These are phyloP conservation scores for Paracentrotus lividus DNA, from an alignment of 53 echinoderm and acorn worm species.

Conservation along the genomic window DNA sequence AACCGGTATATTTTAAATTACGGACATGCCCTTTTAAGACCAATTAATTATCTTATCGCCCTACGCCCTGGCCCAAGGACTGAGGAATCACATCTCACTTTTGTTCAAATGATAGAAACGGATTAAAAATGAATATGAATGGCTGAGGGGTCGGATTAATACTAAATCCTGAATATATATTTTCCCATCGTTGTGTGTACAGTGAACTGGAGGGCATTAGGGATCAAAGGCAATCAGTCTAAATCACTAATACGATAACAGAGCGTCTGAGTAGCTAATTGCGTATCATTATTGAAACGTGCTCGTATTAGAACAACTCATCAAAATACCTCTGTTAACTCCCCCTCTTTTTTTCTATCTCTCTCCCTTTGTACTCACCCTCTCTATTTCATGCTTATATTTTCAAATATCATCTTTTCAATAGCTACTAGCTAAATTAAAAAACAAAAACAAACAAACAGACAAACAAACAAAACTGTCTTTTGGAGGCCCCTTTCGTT, in stretches of 20 bases:
- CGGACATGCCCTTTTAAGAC: slow-evolving; percentile 1
- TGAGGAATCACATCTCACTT: not conserved
- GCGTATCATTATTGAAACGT: not conserved
- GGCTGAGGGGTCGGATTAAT: slow-evolving; percentile 18
- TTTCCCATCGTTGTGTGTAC: slow-evolving; percentile 30
- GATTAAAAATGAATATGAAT: slow-evolving; percentile 41
- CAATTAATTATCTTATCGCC: slow-evolving; percentile 25
- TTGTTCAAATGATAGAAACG: slow-evolving; percentile 36
- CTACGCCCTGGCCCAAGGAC: not conserved
- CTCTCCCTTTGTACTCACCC: not conserved
- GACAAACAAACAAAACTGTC: no score
- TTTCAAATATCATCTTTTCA: no score
- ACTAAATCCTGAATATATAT: not conserved
- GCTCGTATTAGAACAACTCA: not conserved
- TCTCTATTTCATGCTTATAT: no score
- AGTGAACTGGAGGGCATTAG: slow-evolving; percentile 3
- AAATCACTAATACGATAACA: slow-evolving; percentile 1
- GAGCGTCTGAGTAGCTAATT: not conserved
- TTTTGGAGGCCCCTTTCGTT: no score
- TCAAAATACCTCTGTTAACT: not conserved
- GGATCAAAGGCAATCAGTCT: not conserved
- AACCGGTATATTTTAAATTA: not conserved
- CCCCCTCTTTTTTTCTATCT: not conserved
- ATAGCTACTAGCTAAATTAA: no score
- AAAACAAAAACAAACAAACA: no score